A percentile compares a stretch with the other conserved stretches of the same genome.
Conservation (phyloP, 2,113 vertebrate species). For the Lepisosteus oculatus region DNA sequence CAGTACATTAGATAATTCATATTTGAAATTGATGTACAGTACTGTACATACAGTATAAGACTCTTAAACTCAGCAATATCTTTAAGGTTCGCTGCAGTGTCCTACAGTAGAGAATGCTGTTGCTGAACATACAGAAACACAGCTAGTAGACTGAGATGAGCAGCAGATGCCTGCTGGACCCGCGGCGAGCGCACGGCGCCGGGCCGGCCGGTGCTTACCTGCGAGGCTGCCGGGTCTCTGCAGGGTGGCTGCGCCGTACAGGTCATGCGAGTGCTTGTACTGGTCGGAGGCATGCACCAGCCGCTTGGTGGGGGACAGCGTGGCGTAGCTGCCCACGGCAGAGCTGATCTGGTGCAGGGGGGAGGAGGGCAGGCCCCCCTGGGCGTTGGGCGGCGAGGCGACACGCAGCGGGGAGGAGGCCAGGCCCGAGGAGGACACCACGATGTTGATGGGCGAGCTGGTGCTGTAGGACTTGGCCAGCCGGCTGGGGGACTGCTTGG, state of each 20-base stretch:
- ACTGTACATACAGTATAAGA: too few species aligned
- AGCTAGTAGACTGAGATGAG: too few species aligned
- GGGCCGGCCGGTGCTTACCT: constrained; percentile 63
- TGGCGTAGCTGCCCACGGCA: constrained; percentile 92
- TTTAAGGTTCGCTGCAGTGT: too few species aligned
- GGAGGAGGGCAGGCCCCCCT: constrained; percentile 75
- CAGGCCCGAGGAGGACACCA: constrained; percentile 75
- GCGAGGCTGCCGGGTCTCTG: constrained; percentile 93
- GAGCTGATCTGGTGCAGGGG: constrained; percentile 93
- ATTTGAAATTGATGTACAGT: too few species aligned
- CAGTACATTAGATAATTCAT: too few species aligned
- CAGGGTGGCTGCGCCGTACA: constrained; percentile 89
- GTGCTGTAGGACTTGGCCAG: constrained; percentile 97
- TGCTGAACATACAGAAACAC: neutral
- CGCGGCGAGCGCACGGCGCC: too few species aligned
- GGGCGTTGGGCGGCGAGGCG: constrained; percentile 80
- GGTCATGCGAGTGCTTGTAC: constrained; percentile 94
- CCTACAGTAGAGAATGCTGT: too few species aligned
- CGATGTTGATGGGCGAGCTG: constrained; percentile 92
- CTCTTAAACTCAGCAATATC: too few species aligned
- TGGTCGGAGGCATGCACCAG: constrained; percentile 90
- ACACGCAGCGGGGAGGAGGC: constrained; percentile 79
- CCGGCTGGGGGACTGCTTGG: constrained; percentile 87
- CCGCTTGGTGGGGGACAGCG: constrained; percentile 92
- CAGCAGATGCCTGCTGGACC: too few species aligned